Evolutionary conservation across 2,113 vertebrate species (phyloP).

Genomic region (Egretta garzetta): DNA sequence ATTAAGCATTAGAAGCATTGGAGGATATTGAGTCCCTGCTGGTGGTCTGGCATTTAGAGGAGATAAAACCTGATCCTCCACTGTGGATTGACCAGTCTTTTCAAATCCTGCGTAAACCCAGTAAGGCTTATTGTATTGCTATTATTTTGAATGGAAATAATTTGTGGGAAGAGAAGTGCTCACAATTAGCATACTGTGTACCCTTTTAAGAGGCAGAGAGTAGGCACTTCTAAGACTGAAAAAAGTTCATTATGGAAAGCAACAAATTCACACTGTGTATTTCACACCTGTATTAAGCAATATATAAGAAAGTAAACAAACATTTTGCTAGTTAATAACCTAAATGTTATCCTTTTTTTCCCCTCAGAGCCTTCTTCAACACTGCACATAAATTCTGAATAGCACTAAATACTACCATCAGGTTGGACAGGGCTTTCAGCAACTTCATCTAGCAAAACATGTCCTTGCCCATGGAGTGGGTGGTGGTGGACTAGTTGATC

Average conservation of each 20-base stretch:
- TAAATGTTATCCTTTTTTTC: background rate
- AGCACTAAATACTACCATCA: background rate
- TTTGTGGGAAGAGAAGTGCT: background rate
- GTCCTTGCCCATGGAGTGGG: background rate
- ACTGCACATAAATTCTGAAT: background rate
- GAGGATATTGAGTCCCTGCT: background rate
- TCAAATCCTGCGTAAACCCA: background rate
- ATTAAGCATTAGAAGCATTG: background rate
- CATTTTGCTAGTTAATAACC: background rate
- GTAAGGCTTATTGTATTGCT: background rate
- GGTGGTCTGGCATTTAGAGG: conserved; percentile 22
- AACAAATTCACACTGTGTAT: background rate
- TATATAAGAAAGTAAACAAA: background rate
- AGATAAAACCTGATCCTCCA: conserved; percentile 58
- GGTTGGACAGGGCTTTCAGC: background rate
- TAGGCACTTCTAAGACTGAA: background rate
- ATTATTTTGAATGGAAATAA: conserved; percentile 18
- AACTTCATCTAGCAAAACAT: background rate
- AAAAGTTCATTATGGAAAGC: background rate
- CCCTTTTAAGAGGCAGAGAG: background rate
- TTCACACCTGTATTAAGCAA: background rate
- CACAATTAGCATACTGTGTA: background rate
- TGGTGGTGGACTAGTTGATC: background rate
- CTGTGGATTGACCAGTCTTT: conserved; percentile 23
- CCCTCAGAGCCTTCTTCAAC: background rate